A percentile compares a stretch with the other conserved stretches of the same genome.
Evolutionary conservation across 1,140 invertebrate species (phyloP).

Genomic region (Formica exsecta): DNA sequence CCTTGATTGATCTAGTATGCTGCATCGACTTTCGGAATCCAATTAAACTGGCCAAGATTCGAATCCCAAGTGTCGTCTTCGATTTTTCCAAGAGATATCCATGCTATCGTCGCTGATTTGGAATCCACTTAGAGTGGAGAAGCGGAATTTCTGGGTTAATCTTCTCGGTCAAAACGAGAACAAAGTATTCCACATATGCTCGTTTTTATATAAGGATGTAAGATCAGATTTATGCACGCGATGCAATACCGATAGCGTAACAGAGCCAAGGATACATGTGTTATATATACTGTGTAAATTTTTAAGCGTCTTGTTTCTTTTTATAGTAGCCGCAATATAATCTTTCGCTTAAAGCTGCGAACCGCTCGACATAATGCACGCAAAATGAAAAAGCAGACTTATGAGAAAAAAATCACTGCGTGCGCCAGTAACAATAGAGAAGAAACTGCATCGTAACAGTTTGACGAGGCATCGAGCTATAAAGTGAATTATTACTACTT

Average conservation of each 20-base stretch:
- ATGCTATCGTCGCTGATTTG: slow-evolving; percentile 8
- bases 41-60: slow-evolving; percentile 57
- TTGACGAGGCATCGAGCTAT: slow-evolving; percentile 27
- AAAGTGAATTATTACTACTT: slow-evolving; percentile 55
- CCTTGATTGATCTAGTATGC: background rate
- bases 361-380: background rate
- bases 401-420: slow-evolving; percentile 25
- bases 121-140: slow-evolving; percentile 47
- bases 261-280: background rate
- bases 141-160: slow-evolving; percentile 35
- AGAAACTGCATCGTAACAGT: background rate
- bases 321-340: slow-evolving; percentile 42
- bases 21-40: slow-evolving; percentile 44
- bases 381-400: background rate
- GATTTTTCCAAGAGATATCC: slow-evolving; percentile 48
- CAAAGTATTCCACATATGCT: slow-evolving; percentile 12
- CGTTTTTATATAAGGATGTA: slow-evolving; percentile 13
- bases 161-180: slow-evolving; percentile 27
- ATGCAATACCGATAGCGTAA: background rate
- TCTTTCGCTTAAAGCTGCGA: slow-evolving; percentile 41
- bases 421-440: slow-evolving; percentile 40
- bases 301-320: background rate
- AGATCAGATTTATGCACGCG: slow-evolving; percentile 31
- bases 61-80: slow-evolving; percentile 46
- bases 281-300: background rate